Base-by-base conservation (phyloP, 1,140 invertebrate species). In the Lepidurus apus region DNA sequence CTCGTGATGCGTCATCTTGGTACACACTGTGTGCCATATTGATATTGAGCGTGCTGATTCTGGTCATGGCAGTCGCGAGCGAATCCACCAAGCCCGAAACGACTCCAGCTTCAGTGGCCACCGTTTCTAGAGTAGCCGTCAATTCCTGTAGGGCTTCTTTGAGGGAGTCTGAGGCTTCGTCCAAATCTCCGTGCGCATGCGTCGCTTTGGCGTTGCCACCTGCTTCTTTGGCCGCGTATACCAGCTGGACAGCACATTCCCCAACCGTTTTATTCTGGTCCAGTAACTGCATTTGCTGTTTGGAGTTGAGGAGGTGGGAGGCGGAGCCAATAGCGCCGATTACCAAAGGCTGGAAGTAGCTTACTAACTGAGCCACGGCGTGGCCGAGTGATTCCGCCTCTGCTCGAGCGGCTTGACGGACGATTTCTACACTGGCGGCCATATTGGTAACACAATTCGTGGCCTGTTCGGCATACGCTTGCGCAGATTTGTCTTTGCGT, bases 311-410 rank as follows among this genome's bases (percentile, higher is more conserved):
- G 84, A 95, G 93, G 82, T 95, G 92, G 0, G 95, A 96, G 1
- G 95, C 93, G 45, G 85, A 85, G 21, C 77, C 77, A 79, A 97
- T 91, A 1, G 93, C 90, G 42, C 91, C 91, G 8, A 89, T 87
- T 7, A 96, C 91, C 76, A 98, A 87, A 1, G 95, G 93, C 79
- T 97, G 94, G 82, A 94, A 91, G 82, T 94, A 95, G 45, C 89
- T 88, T 0, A 92, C 89, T 83, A 98, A 89, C 83, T 96, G 93
- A 42, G 90, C 90, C 81, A 88, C 93, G 42, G 90, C 87, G 84
- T 98, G 95, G 0, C 96, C 96, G 43, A 99, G 89, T 82, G 95
- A 93, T 87, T 98, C 96, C 0, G 97, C 93, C 87, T 98, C 95
- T 77, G 89, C 90, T 84, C 94, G 95, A 9, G 94, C 96, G 42